Evolutionary conservation across 2,888 invertebrate species (phyloP).

Genomic region (Lingula anatina): DNA sequence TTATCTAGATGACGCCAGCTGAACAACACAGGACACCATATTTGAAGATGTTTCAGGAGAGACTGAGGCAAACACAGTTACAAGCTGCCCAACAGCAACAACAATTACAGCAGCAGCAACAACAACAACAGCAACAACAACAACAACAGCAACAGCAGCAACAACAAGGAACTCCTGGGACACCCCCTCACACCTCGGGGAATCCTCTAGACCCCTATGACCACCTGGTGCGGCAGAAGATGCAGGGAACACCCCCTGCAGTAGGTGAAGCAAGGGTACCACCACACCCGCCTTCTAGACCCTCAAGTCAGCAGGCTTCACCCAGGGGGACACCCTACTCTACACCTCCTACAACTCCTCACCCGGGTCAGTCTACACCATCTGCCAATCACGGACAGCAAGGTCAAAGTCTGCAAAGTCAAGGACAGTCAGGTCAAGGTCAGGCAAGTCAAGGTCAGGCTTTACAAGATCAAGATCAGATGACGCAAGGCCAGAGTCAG

Average conservation of each 20-base stretch:
- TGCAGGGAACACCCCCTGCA: slow-evolving; percentile 10
- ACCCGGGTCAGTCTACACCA: no score
- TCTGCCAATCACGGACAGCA: no score
- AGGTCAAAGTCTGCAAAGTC: no score
- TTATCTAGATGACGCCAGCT: neutral
- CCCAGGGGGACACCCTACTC: neutral
- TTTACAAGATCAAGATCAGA: no score
- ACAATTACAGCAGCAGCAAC: slow-evolving; percentile 7
- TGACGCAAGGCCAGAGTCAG: no score
- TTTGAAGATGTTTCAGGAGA: neutral
- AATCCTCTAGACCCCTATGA: slow-evolving; percentile 19
- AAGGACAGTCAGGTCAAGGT: no score
- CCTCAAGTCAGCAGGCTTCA: neutral
- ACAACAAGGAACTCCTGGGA: slow-evolving; percentile 8
- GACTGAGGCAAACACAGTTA: neutral
- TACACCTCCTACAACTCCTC: no score
- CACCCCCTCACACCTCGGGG: no score
- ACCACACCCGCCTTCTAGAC: neutral
- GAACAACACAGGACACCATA: neutral
- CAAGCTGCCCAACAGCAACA: slow-evolving; percentile 3
- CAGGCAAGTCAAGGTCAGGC: no score
- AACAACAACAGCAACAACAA: slow-evolving; percentile 11
- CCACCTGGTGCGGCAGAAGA: slow-evolving; percentile 19
- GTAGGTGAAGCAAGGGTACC: neutral
- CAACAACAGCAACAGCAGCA: slow-evolving; percentile 10